Evolutionary conservation across 2,113 vertebrate species (phyloP), one percentile per base, ranked within the genome.

Genomic region (Eolophus roseicapilla): DNA sequence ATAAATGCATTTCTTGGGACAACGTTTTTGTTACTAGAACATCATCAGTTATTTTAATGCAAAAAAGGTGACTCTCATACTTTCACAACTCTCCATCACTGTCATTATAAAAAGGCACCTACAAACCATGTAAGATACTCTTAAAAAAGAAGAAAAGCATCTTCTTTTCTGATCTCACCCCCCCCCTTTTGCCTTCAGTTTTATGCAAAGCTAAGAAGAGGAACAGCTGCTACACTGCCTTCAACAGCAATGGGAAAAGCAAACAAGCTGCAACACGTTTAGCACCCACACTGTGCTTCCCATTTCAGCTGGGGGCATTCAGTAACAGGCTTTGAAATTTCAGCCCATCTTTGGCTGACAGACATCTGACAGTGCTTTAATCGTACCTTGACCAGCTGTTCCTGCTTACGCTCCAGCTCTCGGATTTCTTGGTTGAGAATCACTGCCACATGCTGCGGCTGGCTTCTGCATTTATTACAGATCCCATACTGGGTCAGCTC

Each of bases 401-500:
- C 98, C 27, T 99, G 99, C 92, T 98, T 98, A 49, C 96, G 97
- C 96, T 99, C 99, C 98, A 99, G 49, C 92, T 98, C 98, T 41
- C 99, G 97, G 64, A 99, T 98, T 94, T 99, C 98, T 96, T 99
- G 99, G 89, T 98, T 97, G 77, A 99, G 99, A 13, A 99, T 98
- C 69, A 99, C 98, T 4, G 98, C 97, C 5, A 99, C 99, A 5
- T 98, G 97, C 96, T 99, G 99, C 3, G 99, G 99, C 20, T 99
- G 98, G 47, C 98, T 98, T 8, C 99, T 98, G 95, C 99, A 99
- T 67, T 97, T 98, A 27, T 90, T 97, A 52, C 99, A 99, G 97
- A 99, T 98, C 7, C 99, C 99, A 27, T 99, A 98, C 96, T 99
- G 99, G 77, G 99, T 99, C 60, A 99, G 98, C 95, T 99, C 98